Evolutionary conservation across 1,140 invertebrate genomes (phyloP), one percentile per base, ranked within the genome.

Genomic region (Euwallacea similis): DNA sequence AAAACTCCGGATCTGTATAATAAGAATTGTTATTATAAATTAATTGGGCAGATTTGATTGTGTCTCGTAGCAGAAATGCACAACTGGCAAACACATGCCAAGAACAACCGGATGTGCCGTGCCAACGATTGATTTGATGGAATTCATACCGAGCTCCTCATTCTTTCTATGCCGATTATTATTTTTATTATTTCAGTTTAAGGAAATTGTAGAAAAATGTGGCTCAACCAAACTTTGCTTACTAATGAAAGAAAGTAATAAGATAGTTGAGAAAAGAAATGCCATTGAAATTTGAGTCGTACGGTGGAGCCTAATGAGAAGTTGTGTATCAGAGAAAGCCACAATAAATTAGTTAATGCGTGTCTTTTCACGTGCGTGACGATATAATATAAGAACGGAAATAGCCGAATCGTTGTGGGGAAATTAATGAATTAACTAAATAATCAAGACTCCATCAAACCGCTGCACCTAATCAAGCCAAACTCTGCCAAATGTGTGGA

Each of bases 361-460:
- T 63, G 42, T 63, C 43, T 63, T n/a, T 44, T 15, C 47, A 62
- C 43, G 60, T 62, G 61, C 61, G 61, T 63, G 61, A 47, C 46
- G 55, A 41, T 13, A 13, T 11, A 10, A 13, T 56, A 66, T 66
- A 66, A 66, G 55, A 69, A 60, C 71, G 75, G 75, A 76, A 76
- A 74, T 76, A 72, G 74, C 69, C 73, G 74, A 76, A 72, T 72
- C 63, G 71, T 72, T 76, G 66, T 62, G 75, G 75, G 73, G 71
- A 78, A 78, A 78, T 78, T 78, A 78, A 78, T 76, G 73, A 77
- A 78, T 78, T 77, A 78, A 78, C 74, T 75, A 78, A 78, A 77
- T 78, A 78, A 78, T 78, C 77, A 76, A 75, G 76, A 77, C 76
- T 78, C 75, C 76, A 76, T 78, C 75, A 67, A 69, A 73, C 61